Conservation (phyloP, 64 coral and sea anemone species). For the Montipora sp. region DNA sequence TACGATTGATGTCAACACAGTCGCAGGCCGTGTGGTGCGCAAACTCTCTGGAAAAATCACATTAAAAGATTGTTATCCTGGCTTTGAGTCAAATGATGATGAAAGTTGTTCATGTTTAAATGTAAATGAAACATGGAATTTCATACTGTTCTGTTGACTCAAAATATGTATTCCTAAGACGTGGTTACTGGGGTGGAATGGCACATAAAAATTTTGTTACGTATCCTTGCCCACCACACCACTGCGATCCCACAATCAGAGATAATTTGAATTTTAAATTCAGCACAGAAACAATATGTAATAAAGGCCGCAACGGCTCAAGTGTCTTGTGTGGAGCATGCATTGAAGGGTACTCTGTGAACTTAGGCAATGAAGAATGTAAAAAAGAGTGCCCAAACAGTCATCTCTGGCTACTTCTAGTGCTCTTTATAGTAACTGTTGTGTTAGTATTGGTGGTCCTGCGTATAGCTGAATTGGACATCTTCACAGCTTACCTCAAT, state of each 20-base stretch:
- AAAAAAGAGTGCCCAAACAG: background rate
- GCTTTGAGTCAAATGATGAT: background rate
- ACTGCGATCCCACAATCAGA: constrained; percentile 5
- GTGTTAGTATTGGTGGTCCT: constrained; percentile 69
- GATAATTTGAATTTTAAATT: constrained; percentile 1
- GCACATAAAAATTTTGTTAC: constrained; percentile 48
- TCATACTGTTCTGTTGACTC: constrained; percentile 11
- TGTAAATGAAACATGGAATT: background rate
- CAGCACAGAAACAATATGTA: constrained; percentile 46
- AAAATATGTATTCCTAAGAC: constrained; percentile 44
- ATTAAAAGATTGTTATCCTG: constrained; percentile 17
- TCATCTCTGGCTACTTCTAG: constrained; percentile 58
- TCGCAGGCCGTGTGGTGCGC: constrained; percentile 30
- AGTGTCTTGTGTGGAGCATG: constrained; percentile 78
- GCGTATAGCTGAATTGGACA: constrained; percentile 65
- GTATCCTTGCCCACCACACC: constrained; percentile 68
- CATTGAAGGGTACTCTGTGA: constrained; percentile 45
- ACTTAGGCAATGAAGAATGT: constrained; percentile 67
- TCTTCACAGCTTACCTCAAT: constrained; percentile 81
- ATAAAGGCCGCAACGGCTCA: constrained; percentile 34
- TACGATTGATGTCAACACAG: constrained; percentile 44
- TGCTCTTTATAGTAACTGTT: constrained; percentile 39
- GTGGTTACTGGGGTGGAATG: constrained; percentile 65
- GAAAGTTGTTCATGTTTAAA: constrained; percentile 22
- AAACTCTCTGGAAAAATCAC: background rate